Base-by-base conservation (phyloP, 2,888 invertebrate genomes). In the Sinopyrophorus schimmeli region DNA sequence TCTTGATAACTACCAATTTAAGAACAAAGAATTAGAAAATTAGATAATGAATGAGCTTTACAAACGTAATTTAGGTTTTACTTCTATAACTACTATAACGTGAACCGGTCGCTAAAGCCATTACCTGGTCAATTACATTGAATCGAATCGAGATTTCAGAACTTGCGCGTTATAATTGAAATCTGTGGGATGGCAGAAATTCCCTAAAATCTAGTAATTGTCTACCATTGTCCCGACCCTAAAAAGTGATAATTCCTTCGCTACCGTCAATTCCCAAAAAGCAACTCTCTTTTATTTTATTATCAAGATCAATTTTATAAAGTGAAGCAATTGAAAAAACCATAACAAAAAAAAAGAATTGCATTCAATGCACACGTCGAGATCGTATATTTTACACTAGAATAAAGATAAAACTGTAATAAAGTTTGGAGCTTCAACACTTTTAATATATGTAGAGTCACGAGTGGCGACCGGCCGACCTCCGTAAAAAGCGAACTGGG, bases 41-140 rank as follows among this genome's bases (percentile, higher is more conserved):
- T n/a, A n/a, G n/a, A n/a, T 70, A 66, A 70, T 68, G 68, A 68
- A 67, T n/a, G 64, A 60, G 61, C 62, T 51, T 56, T 60, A 58
- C 66, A 65, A 68, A 67, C 66, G 67, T 67, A 64, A 64, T 63
- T 60, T 61, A 47, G 58, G 61, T 59, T 61, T 65, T 67, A 69
- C 68, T 68, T 62, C 64, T 62, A 60, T 55, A 62, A 49, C 41
- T 63, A 61, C 60, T 65, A 66, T 66, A 72, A 71, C 70, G 70
- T 71, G 69, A 70, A 69, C 67, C 69, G 65, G 62, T 69, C 70
- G 67, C 65, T 70, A 67, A 69, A 72, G 67, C 71, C 66, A 71
- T 72, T 73, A 72, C 71, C 71, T 73, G 72, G 72, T 72, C 72
- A 72, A 73, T 72, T 72, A 72, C 72, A 72, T 71, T 66, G 65